Base-by-base conservation (phyloP, 2,113 vertebrate genomes). In the Hassar affinis region DNA sequence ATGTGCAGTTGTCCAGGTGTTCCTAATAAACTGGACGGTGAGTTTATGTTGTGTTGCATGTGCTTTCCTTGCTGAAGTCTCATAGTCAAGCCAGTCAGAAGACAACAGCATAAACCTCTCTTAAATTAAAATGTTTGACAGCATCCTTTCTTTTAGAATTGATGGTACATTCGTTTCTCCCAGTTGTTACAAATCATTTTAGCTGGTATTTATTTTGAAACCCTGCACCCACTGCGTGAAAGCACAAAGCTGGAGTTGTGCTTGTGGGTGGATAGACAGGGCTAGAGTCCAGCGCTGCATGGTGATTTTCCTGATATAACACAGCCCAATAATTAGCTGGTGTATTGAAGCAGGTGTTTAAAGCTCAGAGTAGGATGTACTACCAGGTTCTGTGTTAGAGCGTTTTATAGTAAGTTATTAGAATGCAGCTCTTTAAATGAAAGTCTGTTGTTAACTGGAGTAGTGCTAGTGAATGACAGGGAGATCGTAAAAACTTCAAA, bases 201-300 rank as follows among this genome's bases (percentile, higher is more conserved):
- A 30, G n/a, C 12, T 59, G 4, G 35, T 7, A 59, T 59, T 25
- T 78, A 47, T 79, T 79, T 62, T 79, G 18, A 47, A 33, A 80
- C 27, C 61, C 10, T 30, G 42, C 57, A 79, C 22, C 38, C 45
- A 52, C 27, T 66, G 61, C 18, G 25, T 35, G 27, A 27, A 62
- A 38, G 45, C 64, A 51, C 17, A 80, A 80, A 68, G 30, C 45
- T 38, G 45, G 47, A 80, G 49, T 81, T 56, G 51, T 71, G 64
- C 64, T 81, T 72, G 64, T 71, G 66, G 25, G 49, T 56, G 74
- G 49, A 54, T 35, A 76, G 74, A 76, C 74, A 76, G 74, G 30
- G 30, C 74, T 35, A 18, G 27, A 76, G 74, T 76, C 74, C 74
- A 76, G 17, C 51, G 54, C 51, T 12, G 74, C 74, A 35, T 54